Evolutionary conservation across 2,888 invertebrate species (phyloP), one percentile per base, ranked within the genome.

Genomic region (Psylliodes chrysocephalus): DNA sequence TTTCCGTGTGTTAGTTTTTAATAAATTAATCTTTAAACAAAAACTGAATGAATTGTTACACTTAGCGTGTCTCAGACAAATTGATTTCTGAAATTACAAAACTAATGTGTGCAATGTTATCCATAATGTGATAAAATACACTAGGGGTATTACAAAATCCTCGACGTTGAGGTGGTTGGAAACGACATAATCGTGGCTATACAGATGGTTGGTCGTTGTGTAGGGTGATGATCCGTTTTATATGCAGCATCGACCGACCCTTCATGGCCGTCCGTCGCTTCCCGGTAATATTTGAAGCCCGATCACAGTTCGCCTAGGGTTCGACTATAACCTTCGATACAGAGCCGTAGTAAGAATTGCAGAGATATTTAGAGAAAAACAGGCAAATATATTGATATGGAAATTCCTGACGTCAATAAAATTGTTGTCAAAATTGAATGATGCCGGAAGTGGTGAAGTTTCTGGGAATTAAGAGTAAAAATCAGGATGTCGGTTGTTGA

Each of bases 151-250:
- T 49, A 56, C 52, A 46, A 55, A 47, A 51, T 61, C 53, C 60
- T 59, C 46, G 40, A 49, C 44, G 38, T 59, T 40, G 42, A 59
- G 38, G 49, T 59, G 57, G 49, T 59, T 54, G 54, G 57, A 61
- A 60, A 44, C 51, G 38, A 14, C 63, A 63, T 63, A 55, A 61
- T 61, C 60, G 47, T 57, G 59, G 62, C 55, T 49, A 59, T 42
- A 66, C 71, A 71, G 70, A 73, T 73, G 71, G 70, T 69, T 66
- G 67, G 63, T 53, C 66, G 60, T 69, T 70, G 67, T 68, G 63
- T 54, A 66, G 64, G 68, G 71, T 69, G 72, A 76, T 77, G 75
- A 78, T 77, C 76, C 77, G 73, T 77, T 78, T 78, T 75, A 77
- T 77, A 77, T 77, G 75, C 76, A 77, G 68, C 76, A 76, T 76